Conservation (phyloP, 2,113 vertebrate species). For the Synodontis membranacea region DNA sequence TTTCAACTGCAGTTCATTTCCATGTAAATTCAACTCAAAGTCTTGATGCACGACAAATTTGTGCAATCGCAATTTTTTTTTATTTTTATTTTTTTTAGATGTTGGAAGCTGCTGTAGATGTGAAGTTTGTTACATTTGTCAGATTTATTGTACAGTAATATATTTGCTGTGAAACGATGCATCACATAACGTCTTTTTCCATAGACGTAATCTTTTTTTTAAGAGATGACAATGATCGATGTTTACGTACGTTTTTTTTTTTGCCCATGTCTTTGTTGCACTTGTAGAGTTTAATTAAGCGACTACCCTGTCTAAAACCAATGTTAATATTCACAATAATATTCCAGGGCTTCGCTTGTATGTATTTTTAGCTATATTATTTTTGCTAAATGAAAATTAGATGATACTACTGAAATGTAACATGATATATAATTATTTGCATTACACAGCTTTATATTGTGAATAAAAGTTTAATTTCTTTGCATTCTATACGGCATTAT, state of each 20-base stretch:
- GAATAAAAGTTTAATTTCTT: constrained; percentile 16
- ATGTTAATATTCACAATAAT: constrained; percentile 2
- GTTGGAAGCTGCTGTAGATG: not conserved
- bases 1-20: not conserved
- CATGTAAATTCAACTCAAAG: not conserved
- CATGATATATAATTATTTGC: constrained; percentile 8
- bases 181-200: not conserved
- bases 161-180: not conserved
- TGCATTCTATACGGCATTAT: not conserved
- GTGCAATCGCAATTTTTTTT: not conserved
- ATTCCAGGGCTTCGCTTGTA: constrained; percentile 1
- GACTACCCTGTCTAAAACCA: not conserved
- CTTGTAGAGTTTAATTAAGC: constrained; percentile 9
- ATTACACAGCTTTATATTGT: constrained; percentile 28
- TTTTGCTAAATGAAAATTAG: constrained; percentile 16
- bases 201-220: no score
- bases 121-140: not conserved
- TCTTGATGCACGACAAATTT: not conserved
- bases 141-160: not conserved
- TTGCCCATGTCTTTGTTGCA: not conserved
- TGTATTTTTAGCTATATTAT: constrained; percentile 20
- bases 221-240: not conserved
- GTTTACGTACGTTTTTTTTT: not conserved
- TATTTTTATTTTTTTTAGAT: not conserved
- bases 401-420: constrained; percentile 31